phyloP scores from a whole-genome alignment of 2,888 invertebrate species.

The Cinara cedri region DNA sequence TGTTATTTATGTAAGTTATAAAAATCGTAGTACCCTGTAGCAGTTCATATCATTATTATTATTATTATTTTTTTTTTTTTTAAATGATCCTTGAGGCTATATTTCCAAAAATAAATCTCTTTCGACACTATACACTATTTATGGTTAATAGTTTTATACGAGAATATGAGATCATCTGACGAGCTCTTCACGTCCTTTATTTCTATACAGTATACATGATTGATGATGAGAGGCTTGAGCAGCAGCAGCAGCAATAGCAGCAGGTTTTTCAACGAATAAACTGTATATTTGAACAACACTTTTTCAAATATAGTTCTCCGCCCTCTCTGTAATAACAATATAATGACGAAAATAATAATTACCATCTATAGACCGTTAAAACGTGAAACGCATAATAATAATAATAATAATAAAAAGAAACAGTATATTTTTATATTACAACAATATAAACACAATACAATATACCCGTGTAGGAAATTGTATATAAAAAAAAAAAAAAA shows the following conservation, averaged over 20 bases:
- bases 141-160: constrained; percentile 40
- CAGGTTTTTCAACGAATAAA: constrained; percentile 28
- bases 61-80: not conserved
- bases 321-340: too few relatives aligned
- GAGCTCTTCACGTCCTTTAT: constrained; percentile 1
- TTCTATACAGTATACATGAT: constrained; percentile 28
- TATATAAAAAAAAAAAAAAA: too few relatives aligned
- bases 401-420: too few relatives aligned
- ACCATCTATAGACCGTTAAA: too few relatives aligned
- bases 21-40: not conserved
- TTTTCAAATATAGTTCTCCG: not conserved
- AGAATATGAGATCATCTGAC: constrained; percentile 29
- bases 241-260: not conserved
- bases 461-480: too few relatives aligned
- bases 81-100: not conserved
- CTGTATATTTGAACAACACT: constrained; percentile 4
- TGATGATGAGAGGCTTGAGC: constrained; percentile 19
- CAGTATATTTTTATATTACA: too few relatives aligned
- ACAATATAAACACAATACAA: too few relatives aligned
- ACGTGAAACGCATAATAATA: too few relatives aligned
- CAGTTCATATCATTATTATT: not conserved
- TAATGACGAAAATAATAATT: too few relatives aligned
- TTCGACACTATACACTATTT: constrained; percentile 14
- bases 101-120: constrained; percentile 29
- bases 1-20: too few relatives aligned